Evolutionary conservation across 2,888 invertebrate species (phyloP), one percentile per base, ranked within the genome.

Genomic region (Meiosimyza decipiens): DNA sequence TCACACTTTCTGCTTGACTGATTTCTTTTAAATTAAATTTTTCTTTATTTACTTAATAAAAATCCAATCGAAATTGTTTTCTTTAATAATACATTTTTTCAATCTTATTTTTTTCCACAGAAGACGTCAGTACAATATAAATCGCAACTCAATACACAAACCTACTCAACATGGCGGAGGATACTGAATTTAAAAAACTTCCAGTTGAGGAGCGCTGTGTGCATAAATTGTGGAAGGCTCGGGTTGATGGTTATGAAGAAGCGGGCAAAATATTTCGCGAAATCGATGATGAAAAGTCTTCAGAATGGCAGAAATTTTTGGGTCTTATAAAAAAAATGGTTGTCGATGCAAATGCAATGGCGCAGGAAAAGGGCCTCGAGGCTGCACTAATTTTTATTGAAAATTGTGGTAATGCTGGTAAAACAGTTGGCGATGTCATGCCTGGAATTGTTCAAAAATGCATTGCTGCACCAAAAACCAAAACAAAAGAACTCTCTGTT

Each of bases 181-280:
- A 95, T 81, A 94, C 94, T 77, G 95, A 96, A 88, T 96, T 93
- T 84, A 92, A 93, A 80, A 96, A 96, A 88, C 88, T 96, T 76
- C 92, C 95, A 0, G 89, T 96, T 62, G 98, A 98, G 78, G 98
- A 98, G 73, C 92, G 95, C 85, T 95, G 95, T 86, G 91, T 94
- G 16, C 98, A 98, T 87, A 98, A 98, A 89, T 88, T 94, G 71
- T 99, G 98, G 98, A 98, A 98, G 87, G 98, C 98, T 6, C 91
- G 99, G 77, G 90, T 97, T 2, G 93, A 93, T 78, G 99, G 98
- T 0, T 99, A 98, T 81, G 97, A 98, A 86, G 97, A 97, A 86
- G 94, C 96, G 0, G 91, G 93, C 9, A 97, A 96, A 85, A 89
- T 95, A 16, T 98, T 98, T 87, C 91, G 92, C 77, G 92, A 93